Evolutionary conservation across 2,113 vertebrate genomes (phyloP), one percentile per base, ranked within the genome.

Genomic region (Cephalophus harveyi): DNA sequence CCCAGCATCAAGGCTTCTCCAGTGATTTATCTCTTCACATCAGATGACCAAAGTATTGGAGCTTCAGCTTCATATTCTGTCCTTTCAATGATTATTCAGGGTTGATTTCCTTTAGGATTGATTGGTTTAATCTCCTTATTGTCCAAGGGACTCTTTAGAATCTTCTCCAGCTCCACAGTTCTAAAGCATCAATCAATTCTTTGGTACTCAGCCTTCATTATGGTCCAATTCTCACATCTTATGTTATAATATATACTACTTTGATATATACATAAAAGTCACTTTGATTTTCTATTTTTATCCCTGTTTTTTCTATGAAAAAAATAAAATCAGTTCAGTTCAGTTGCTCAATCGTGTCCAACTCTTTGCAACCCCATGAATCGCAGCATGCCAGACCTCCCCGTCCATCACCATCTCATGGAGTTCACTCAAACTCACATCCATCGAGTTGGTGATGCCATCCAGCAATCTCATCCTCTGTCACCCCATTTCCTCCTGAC

Each of bases 311-410:
- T 71, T 59, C 14, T 57, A 28, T 27, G 33, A 81, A 90, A 89
- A 71, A 82, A 60, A 54, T 16, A 87, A 59, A 90, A 74, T 60
- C 25, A 59, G 57, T 27, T 27, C 57, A 59, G 23, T 59, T 59
- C 57, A 59, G 25, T 59, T 1, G 10, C 57, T 27, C 10, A 59
- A 10, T 59, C 4, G 1, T 27, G 25, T 59, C 10, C 0, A 5
- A 12, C 25, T 27, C 25, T 59, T 27, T 59, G 57, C 25, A 59
- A 59, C 25, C 25, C 10, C 57, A 59, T 59, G 57, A 27, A 59
- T 2, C 2, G 1, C 4, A 59, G 57, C 25, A 59, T 1, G 9
- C 57, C 57, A 59, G 57, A 3, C 55, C 9, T 59, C 8, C 9
- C 25, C 27, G 57, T 59, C 10, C 25, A 59, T 46, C 40, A 43